A percentile compares a stretch with the other conserved stretches of the same genome.
Conservation (phyloP, 2,797 vertebrate species). For the Staurois parvus region DNA sequence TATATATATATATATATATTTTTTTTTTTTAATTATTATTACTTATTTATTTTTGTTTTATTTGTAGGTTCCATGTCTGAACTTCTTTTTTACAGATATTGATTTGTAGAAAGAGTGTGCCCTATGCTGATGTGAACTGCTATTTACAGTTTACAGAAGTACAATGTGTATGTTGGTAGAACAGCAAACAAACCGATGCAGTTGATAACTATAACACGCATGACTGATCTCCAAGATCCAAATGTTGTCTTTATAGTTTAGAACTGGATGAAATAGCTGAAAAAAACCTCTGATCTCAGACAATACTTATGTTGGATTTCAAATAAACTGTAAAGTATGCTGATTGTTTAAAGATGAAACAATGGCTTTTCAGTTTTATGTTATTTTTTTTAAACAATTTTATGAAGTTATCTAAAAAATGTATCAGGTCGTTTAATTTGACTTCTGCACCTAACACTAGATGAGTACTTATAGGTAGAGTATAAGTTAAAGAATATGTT, state of each 20-base stretch:
- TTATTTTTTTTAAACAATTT: too few relatives aligned
- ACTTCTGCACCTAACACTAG: too few relatives aligned
- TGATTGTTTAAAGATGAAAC: not conserved
- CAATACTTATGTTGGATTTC: not conserved
- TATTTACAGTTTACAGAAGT: slow-evolving; percentile 29
- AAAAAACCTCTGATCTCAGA: slow-evolving; percentile 35
- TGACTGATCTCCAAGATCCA: slow-evolving; percentile 36
- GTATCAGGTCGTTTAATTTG: too few relatives aligned
- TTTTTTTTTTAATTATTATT: too few relatives aligned
- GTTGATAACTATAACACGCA: slow-evolving; percentile 5
- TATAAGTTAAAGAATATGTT: too few relatives aligned
- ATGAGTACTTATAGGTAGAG: too few relatives aligned
- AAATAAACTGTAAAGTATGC: not conserved
- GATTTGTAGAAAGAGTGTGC: slow-evolving; percentile 9
- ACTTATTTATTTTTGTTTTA: too few relatives aligned
- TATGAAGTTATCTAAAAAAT: too few relatives aligned
- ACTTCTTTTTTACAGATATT: slow-evolving; percentile 21
- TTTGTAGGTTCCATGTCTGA: not conserved
- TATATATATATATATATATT: too few relatives aligned
- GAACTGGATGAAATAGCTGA: slow-evolving; percentile 15
- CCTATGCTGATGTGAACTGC: slow-evolving; percentile 22
- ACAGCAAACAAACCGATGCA: not conserved
- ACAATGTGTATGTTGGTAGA: slow-evolving; percentile 10
- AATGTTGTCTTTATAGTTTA: slow-evolving; percentile 30
- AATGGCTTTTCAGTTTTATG: too few relatives aligned